Evolutionary conservation across 2,888 invertebrate species (phyloP), one percentile per base, ranked within the genome.

Genomic region (Polyommatus iphigenia): DNA sequence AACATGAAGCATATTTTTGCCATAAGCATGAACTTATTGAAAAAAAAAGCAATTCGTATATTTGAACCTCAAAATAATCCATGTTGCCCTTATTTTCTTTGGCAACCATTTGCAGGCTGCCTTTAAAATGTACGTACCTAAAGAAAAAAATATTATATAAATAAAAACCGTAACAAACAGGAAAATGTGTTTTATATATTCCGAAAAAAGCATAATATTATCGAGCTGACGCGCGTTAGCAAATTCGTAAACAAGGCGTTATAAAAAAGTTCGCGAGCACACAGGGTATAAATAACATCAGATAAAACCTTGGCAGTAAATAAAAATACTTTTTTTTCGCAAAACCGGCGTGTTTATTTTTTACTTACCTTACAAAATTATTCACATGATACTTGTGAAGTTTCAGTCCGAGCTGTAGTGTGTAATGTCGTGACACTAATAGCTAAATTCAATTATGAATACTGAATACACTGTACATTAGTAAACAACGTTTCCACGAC

Each of bases 181-280:
- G 2, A 50, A 50, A 13, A 50, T 6, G 8, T 36, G 36, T 7
- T 36, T 36, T 36, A 36, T 36, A 3, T 32, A 32, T 32, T 46
- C 7, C 41, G 8, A 46, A 57, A 57, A 20, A 20, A 59, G 59
- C 59, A 20, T 5, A 2, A n/a, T 29, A 67, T 15, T 29, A 29
- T 15, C 62, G 62, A 67, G 18, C 29, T 67, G 13, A 24, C 67
- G 32, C 32, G 32, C 32, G 67, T 67, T 29, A 2, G 29, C 67
- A 15, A 32, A 67, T 67, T 67, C 67, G 29, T 67, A 67, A 67
- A 67, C 29, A 67, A 67, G 67, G 29, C 67, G 67, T 67, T 67
- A 15, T 29, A 32, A 62, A 67, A 29, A 67, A 67, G 29, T 67
- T 67, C 29, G 67, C 29, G 29, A 29, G 29, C 29, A 20, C 29